These are phyloP conservation scores for Synanceia verrucosa DNA, from an alignment of 2,797 vertebrate genomes.

Conservation along the genomic window DNA sequence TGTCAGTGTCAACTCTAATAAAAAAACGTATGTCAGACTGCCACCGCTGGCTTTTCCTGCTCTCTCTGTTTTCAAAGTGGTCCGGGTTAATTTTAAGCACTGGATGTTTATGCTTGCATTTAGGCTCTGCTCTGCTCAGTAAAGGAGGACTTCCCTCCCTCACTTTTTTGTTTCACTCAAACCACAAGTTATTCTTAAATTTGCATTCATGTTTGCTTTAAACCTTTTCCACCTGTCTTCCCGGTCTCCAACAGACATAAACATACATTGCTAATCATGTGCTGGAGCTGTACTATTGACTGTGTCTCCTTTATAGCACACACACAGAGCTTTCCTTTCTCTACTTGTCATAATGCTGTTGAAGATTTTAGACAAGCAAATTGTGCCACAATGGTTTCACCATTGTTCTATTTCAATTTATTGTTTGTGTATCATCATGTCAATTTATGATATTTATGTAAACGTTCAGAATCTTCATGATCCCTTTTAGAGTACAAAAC, in stretches of 20 bases:
- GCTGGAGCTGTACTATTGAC: not conserved
- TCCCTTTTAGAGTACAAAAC: not conserved
- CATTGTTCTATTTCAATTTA: not conserved
- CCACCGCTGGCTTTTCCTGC: constrained; percentile 61
- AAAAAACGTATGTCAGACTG: constrained; percentile 69
- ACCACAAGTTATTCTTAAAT: constrained; percentile 40
- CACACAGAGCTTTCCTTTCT: constrained; percentile 34
- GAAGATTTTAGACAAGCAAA: constrained; percentile 12
- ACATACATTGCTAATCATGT: not conserved
- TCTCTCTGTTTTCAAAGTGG: constrained; percentile 60
- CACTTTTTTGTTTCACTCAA: constrained; percentile 42
- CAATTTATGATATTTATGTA: not conserved
- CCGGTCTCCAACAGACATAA: not conserved
- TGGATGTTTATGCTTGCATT: constrained; percentile 57
- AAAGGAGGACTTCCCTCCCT: constrained; percentile 41
- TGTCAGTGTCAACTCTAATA: constrained; percentile 81
- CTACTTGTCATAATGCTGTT: not conserved
- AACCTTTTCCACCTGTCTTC: constrained; percentile 6
- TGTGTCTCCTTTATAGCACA: not conserved
- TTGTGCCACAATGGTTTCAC: constrained; percentile 14
- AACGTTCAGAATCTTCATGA: not conserved
- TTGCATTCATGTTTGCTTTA: constrained; percentile 11
- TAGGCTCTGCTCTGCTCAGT: constrained; percentile 53
- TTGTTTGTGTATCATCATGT: not conserved
- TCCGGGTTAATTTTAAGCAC: constrained; percentile 53